Evolutionary conservation across 2,888 invertebrate species (phyloP), one percentile per base, ranked within the genome.

Genomic region (Lordiphosa fenestrarum): DNA sequence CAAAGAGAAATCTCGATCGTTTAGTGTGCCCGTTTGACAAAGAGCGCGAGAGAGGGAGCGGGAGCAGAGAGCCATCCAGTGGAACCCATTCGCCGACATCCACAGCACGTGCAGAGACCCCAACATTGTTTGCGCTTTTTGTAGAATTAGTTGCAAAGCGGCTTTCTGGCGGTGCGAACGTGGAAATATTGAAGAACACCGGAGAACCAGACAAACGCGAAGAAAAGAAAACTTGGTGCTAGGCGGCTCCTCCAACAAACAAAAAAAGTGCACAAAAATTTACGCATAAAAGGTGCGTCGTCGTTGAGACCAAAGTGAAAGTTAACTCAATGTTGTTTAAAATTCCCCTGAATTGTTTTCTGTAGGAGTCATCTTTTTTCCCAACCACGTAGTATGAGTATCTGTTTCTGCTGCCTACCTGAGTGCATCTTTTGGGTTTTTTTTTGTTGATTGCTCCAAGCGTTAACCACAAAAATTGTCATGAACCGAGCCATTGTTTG

Each of bases 71-170:
- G 41, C 4, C 23, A 7, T 19, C 37, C 15, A 9, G 61, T 74
- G 65, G 63, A 66, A 21, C 33, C 21, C 49, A 61, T 61, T 48
- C n/a, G 38, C 7, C 54, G 12, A 35, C 49, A 52, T 74, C 70
- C 72, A 71, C 82, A 77, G 66, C 76, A 77, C 76, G 76, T 77
- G 76, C 58, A 72, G 49, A 51, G 61, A 42, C 19, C 51, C 51
- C 44, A 36, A 33, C 40, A 37, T 6, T 15, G 71, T 61, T 62
- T 66, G 49, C 44, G 50, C 30, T 54, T 58, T 44, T 44, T 44
- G 81, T 68, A 83, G 75, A 83, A 72, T 85, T 68, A 85, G 85
- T 84, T 81, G 75, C 70, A 67, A 66, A 81, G 71, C 76, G 74
- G 76, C 78, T 85, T 84, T 85, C 76, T 74, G 70, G 60, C 65